These are phyloP conservation scores for Muschampia plurimacula DNA, from an alignment of 2,888 invertebrate species.

Conservation along the genomic window DNA sequence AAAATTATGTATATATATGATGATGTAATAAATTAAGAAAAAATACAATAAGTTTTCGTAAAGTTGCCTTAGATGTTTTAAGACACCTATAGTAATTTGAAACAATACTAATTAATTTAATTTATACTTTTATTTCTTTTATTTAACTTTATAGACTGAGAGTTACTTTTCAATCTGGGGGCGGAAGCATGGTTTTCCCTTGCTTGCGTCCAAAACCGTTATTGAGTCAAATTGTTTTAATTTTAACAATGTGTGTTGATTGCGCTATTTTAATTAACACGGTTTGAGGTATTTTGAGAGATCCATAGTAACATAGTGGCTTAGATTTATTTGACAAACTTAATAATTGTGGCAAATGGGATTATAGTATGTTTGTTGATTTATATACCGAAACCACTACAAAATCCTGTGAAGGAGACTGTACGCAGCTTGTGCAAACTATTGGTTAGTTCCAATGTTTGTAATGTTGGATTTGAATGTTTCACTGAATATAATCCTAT, in stretches of 20 bases:
- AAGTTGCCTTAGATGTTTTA: conserved; percentile 81
- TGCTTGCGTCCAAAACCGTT: conserved; percentile 27
- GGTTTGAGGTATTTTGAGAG: conserved; percentile 73
- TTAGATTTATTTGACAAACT: conserved; percentile 69
- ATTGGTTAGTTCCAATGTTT: conserved; percentile 68
- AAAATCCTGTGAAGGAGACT: conserved; percentile 56
- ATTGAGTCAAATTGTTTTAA: conserved; percentile 47
- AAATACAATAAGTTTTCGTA: conserved; percentile 83
- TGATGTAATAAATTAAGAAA: conserved; percentile 83
- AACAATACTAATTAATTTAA: conserved; percentile 59
- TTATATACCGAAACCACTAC: conserved; percentile 57
- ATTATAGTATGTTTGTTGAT: conserved; percentile 72
- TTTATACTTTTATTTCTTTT: conserved; percentile 62
- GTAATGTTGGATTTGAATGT: conserved; percentile 80
- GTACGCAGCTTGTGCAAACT: conserved; percentile 67
- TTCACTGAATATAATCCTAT: conserved; percentile 85
- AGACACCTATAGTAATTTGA: conserved; percentile 66
- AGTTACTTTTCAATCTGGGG: conserved; percentile 42
- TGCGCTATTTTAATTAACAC: conserved; percentile 76
- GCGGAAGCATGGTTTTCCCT: conserved; percentile 25
- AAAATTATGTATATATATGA: conserved; percentile 85
- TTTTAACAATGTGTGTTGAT: conserved; percentile 75
- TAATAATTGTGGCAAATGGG: conserved; percentile 74
- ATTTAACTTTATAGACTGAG: conserved; percentile 38
- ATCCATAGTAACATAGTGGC: conserved; percentile 72